phyloP scores from a whole-genome alignment of 2,888 invertebrate species.

The Apamea monoglypha region DNA sequence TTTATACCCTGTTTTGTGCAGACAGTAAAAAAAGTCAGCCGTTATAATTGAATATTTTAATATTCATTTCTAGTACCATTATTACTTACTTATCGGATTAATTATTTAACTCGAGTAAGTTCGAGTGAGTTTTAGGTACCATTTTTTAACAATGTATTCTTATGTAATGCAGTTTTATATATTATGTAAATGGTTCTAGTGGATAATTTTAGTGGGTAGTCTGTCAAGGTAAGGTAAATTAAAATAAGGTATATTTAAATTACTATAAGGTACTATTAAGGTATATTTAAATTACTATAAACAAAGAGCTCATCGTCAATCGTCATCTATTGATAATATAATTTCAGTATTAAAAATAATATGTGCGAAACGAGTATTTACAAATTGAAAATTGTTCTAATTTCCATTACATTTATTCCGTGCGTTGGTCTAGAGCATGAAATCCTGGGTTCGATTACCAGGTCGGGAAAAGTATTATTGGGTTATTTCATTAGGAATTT shows the following conservation, averaged over 20 bases:
- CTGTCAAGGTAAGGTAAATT: no score
- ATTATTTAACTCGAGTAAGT: background rate
- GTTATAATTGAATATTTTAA: background rate
- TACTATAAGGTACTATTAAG: no score
- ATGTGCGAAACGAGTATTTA: background rate
- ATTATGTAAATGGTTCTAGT: conserved; percentile 21
- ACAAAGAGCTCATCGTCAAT: no score
- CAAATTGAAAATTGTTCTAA: background rate
- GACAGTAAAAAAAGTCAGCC: no score
- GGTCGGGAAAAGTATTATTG: background rate
- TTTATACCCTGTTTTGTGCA: no score
- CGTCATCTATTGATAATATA: no score
- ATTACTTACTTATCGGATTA: background rate
- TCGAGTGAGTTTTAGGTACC: background rate
- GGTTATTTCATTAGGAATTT: background rate
- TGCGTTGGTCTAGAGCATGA: background rate
- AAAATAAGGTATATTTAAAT: no score
- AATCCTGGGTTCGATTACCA: background rate
- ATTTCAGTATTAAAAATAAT: no score
- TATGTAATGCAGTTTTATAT: conserved; percentile 8
- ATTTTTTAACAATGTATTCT: conserved; percentile 25
- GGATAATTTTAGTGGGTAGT: background rate
- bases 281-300: no score
- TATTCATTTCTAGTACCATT: background rate
- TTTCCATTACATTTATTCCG: background rate